A percentile compares a stretch with the other conserved stretches of the same genome.
These are phyloP conservation scores for Sussaba pulchella DNA, from an alignment of 2,888 invertebrate genomes.

Conservation along the genomic window DNA sequence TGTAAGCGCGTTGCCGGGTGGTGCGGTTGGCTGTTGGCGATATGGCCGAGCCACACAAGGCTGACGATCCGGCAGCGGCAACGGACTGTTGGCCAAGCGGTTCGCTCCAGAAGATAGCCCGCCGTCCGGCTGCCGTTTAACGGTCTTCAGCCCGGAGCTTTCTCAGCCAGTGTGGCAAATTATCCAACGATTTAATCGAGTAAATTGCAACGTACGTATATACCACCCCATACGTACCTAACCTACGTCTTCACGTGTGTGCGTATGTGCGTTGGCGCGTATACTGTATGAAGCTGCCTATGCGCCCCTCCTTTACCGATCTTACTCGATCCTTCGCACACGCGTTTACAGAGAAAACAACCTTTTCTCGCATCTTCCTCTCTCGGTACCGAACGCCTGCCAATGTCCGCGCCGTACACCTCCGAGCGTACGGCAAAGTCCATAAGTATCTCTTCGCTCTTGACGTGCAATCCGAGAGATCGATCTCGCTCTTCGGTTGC, in stretches of 20 bases:
- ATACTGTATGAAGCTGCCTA: no score
- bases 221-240: constrained; percentile 20
- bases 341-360: no score
- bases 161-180: constrained; percentile 56
- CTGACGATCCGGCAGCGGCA: no score
- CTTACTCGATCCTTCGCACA: no score
- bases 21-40: no score
- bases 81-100: background rate
- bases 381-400: no score
- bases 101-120: constrained; percentile 20
- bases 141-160: constrained; percentile 56
- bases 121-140: constrained; percentile 59
- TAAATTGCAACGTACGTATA: constrained; percentile 57
- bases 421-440: constrained; percentile 37
- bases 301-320: constrained; percentile 1
- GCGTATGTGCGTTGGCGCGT: constrained; percentile 16
- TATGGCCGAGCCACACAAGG: no score
- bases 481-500: constrained; percentile 58
- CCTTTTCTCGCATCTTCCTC: no score
- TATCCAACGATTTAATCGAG: constrained; percentile 64
- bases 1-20: no score
- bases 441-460: constrained; percentile 60
- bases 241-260: constrained; percentile 49
- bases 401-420: constrained; percentile 30
- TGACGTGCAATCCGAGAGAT: constrained; percentile 61